Conservation (phyloP, 2,113 vertebrate species). For the Anser cygnoides region DNA sequence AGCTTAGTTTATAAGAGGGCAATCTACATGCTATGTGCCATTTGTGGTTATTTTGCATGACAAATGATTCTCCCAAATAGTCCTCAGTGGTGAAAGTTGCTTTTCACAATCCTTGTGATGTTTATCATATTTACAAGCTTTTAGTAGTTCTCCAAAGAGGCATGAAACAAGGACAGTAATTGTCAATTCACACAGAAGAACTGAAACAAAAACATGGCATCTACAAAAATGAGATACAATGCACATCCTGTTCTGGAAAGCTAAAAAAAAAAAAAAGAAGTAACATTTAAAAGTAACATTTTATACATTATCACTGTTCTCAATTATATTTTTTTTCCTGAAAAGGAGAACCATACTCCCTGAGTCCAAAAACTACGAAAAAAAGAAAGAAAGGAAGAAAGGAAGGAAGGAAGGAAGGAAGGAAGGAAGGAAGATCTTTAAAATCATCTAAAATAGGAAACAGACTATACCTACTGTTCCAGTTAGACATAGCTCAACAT, state of each 20-base stretch:
- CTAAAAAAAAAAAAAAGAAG: not conserved
- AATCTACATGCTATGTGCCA: not conserved
- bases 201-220: not conserved
- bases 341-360: not conserved
- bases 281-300: not conserved
- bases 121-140: not conserved
- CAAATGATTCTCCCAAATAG: not conserved
- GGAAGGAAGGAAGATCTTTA: not conserved
- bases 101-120: not conserved
- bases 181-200: not conserved
- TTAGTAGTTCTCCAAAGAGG: not conserved
- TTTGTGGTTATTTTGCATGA: not conserved
- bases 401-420: no score
- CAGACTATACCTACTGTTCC: not conserved
- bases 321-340: not conserved
- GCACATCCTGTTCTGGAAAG: not conserved
- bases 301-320: not conserved
- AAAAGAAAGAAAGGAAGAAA: no score
- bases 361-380: not conserved
- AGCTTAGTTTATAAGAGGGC: not conserved
- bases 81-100: not conserved
- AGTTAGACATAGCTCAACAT: not conserved
- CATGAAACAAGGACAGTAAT: not conserved
- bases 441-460: not conserved
- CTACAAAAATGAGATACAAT: not conserved